Evolutionary conservation across 2,797 vertebrate genomes (phyloP), one percentile per base, ranked within the genome.

Genomic region (Tragopan temminckii): DNA sequence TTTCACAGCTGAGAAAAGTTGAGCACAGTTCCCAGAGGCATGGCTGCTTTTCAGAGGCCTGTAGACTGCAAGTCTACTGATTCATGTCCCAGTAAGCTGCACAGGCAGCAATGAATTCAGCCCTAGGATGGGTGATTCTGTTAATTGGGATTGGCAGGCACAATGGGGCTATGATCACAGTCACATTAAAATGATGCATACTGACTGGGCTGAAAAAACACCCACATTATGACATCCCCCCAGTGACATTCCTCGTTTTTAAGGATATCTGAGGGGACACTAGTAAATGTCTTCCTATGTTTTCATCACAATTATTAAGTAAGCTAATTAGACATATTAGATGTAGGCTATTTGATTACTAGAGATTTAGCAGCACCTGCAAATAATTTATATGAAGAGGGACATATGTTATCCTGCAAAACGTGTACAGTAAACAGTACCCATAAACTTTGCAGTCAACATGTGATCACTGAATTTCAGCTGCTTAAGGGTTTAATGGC

Each of bases 191-290:
- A 35, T 93, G 93, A 95, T 93, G 80, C 46, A 18, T 85, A 31
- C 86, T 92, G 95, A 91, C 94, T 89, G 70, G 82, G 70, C 89
- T 94, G 94, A 38, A 89, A 92, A 94, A 96, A 93, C 84, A 90
- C 50, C 71, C 81, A 45, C 48, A 17, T 87, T 52, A 59, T 85
- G 81, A 95, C 48, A 91, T 86, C 61, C 68, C 90, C 48, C 82
- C 76, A 24, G 81, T 89, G 88, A 81, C 68, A 90, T 80, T 91
- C 70, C 70, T 91, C 43, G 21, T 59, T 92, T 96, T 88, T 77
- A 76, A 91, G 79, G 66, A 61, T 89, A 87, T 94, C 77, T 78
- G 59, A 89, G 85, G 84, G 71, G 85, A 96, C 68, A 82, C 29
- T 27, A 83, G 82, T 75, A 94, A 95, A 89, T 72, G 57, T 42